These are phyloP conservation scores for Drosophila grimshawi DNA, from an alignment of 1,140 invertebrate species.

Conservation along the genomic window DNA sequence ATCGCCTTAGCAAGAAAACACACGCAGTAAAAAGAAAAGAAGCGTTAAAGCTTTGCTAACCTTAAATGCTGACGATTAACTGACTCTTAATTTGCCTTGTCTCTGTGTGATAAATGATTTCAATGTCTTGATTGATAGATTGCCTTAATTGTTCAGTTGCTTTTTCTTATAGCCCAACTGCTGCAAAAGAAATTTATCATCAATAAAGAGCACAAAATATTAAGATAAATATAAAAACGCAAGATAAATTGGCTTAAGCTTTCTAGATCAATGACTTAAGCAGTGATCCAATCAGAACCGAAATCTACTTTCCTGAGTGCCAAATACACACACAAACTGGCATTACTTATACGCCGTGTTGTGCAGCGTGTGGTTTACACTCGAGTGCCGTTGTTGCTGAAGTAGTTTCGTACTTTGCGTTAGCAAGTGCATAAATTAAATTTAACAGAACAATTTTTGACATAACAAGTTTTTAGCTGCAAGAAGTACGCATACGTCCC, in stretches of 20 bases:
- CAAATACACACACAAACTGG: slow-evolving; percentile 21
- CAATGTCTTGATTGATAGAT: slow-evolving; percentile 42
- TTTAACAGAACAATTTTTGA: slow-evolving; percentile 53
- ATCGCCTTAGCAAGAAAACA: no score
- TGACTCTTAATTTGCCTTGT: slow-evolving; percentile 26
- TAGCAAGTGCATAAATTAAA: slow-evolving; percentile 67
- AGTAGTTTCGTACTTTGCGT: slow-evolving; percentile 42
- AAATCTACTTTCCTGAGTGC: slow-evolving; percentile 49
- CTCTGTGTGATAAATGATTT: slow-evolving; percentile 40
- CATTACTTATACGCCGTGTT: slow-evolving; percentile 59
- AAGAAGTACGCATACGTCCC: slow-evolving; percentile 34
- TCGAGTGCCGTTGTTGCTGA: slow-evolving; percentile 34
- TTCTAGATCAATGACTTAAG: slow-evolving; percentile 27
- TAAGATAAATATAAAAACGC: slow-evolving; percentile 20
- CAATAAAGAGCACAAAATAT: slow-evolving; percentile 24
- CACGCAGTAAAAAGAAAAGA: no score
- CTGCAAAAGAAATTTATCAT: slow-evolving; percentile 31
- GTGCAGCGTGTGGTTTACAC: slow-evolving; percentile 42
- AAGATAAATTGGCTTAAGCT: slow-evolving; percentile 19
- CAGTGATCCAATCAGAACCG: slow-evolving; percentile 30
- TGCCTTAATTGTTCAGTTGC: slow-evolving; percentile 31
- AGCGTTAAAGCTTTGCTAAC: not conserved
- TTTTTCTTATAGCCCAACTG: slow-evolving; percentile 5
- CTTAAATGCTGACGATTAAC: slow-evolving; percentile 7
- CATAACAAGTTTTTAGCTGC: slow-evolving; percentile 43